phyloP scores from a whole-genome alignment of 2,797 vertebrate genomes.

The Pantherophis vulpinus region DNA sequence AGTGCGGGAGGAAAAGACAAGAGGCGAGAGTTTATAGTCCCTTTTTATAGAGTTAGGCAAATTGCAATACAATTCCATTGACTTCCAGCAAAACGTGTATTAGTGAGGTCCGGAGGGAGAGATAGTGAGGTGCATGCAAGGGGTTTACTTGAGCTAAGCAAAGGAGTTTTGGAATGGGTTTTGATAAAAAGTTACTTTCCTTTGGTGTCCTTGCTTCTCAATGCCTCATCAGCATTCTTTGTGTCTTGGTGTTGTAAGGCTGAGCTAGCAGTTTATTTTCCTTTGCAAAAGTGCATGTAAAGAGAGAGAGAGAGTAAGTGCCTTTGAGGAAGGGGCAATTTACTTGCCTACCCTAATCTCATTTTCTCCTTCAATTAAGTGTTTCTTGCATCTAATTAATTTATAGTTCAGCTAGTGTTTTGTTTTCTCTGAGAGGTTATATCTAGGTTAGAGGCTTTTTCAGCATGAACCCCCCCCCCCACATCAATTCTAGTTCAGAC shows the following conservation, averaged over 20 bases:
- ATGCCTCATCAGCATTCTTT: not conserved
- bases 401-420: not conserved
- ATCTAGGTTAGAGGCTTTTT: not conserved
- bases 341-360: not conserved
- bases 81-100: not conserved
- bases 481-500: not conserved
- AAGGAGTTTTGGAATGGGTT: not conserved
- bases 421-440: not conserved
- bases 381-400: not conserved
- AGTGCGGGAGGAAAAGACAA: not conserved
- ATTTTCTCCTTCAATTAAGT: not conserved
- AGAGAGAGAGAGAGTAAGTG: not conserved
- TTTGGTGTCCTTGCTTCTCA: not conserved
- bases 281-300: not conserved
- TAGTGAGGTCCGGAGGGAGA: not conserved
- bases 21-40: not conserved
- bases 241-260: not conserved
- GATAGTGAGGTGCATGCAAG: not conserved
- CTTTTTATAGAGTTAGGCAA: not conserved
- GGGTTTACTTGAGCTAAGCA: not conserved
- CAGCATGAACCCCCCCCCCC: not conserved
- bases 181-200: not conserved
- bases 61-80: not conserved
- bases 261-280: not conserved
- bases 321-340: not conserved